A percentile compares a stretch with the other conserved stretches of the same genome.
phyloP scores from a whole-genome alignment of 37 sponge, comb jelly and placozoan species.

The Trichoplax adhaerens region DNA sequence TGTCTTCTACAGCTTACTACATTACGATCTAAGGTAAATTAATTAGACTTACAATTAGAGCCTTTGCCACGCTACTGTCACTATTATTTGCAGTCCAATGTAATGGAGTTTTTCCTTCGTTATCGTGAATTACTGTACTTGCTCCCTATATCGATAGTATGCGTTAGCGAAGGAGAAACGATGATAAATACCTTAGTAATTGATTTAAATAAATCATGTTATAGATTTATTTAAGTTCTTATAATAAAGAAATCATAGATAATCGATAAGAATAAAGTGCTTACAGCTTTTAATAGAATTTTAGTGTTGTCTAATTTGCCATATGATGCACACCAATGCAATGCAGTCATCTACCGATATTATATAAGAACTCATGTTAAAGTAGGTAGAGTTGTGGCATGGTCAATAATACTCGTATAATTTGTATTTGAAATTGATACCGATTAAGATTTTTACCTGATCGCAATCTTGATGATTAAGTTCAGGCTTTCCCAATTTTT shows the following conservation, averaged over 20 bases:
- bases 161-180: slow-evolving; percentile 3
- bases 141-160: slow-evolving; percentile 34
- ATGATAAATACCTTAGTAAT: background rate
- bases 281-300: slow-evolving; percentile 50
- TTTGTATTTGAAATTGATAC: too few species aligned
- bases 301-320: slow-evolving; percentile 40
- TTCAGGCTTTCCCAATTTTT: too few species aligned
- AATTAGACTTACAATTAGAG: slow-evolving; percentile 30
- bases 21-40: background rate
- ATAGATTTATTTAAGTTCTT: too few species aligned
- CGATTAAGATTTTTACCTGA: too few species aligned
- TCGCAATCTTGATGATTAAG: too few species aligned
- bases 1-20: too few species aligned
- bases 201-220: too few species aligned
- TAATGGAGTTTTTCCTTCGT: slow-evolving; percentile 72
- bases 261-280: background rate
- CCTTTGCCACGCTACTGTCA: slow-evolving; percentile 27
- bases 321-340: slow-evolving; percentile 87
- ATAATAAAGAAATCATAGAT: too few species aligned
- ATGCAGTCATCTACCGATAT: slow-evolving; percentile 54
- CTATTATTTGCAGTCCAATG: slow-evolving; percentile 86
- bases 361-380: background rate
- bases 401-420: too few species aligned
- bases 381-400: background rate
- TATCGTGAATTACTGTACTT: slow-evolving; percentile 55